Evolutionary conservation across 2,888 invertebrate species (phyloP).

Genomic region (Zygaena filipendulae): DNA sequence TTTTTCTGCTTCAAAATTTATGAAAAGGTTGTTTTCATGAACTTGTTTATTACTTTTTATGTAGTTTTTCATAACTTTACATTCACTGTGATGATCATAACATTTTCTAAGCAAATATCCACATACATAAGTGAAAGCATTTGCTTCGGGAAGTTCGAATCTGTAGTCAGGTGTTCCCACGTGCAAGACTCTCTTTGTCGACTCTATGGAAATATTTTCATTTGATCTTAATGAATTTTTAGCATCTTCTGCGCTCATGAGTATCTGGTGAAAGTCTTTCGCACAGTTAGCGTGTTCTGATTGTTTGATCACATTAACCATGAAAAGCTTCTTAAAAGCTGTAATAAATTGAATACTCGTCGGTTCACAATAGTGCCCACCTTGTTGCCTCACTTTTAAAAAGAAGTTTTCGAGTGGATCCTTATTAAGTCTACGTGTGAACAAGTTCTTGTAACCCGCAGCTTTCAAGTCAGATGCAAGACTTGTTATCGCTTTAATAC

Average conservation of each 20-base stretch:
- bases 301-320: slow-evolving; percentile 2
- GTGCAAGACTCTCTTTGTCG: slow-evolving; percentile 2
- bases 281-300: slow-evolving; percentile 4
- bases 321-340: slow-evolving; percentile 6
- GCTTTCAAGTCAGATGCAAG: slow-evolving; percentile 1
- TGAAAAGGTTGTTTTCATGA: too few relatives aligned
- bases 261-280: slow-evolving; percentile 1
- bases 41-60: too few relatives aligned
- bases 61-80: slow-evolving; percentile 2
- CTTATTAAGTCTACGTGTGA: slow-evolving; percentile 5
- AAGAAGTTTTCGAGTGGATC: slow-evolving; percentile 7
- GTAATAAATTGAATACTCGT: slow-evolving; percentile 7
- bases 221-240: neutral
- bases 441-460: slow-evolving; percentile 1
- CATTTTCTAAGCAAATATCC: slow-evolving; percentile 6
- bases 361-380: slow-evolving; percentile 5
- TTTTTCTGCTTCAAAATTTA: too few relatives aligned
- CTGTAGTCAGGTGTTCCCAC: slow-evolving; percentile 7
- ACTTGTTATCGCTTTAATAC: slow-evolving; percentile 2
- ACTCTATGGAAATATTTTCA: too few relatives aligned
- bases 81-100: slow-evolving; percentile 1
- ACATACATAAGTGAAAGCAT: slow-evolving; percentile 5
- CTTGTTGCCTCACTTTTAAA: slow-evolving; percentile 3
- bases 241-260: slow-evolving; percentile 1
- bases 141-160: slow-evolving; percentile 5